These are phyloP conservation scores for Minunthozetes semirufus DNA, from an alignment of 2,888 invertebrate species.

Conservation along the genomic window DNA sequence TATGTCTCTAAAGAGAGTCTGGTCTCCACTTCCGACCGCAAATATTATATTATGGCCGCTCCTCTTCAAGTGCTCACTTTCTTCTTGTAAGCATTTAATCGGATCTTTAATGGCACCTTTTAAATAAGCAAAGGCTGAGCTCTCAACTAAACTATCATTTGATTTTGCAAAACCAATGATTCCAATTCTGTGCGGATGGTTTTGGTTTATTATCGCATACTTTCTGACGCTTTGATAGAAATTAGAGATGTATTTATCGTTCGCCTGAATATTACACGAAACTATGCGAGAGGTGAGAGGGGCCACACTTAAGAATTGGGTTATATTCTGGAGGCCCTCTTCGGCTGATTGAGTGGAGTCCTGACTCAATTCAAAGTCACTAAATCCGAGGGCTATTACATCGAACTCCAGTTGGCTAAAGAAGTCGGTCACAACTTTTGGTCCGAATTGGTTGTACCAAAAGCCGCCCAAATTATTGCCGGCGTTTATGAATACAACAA, in stretches of 20 bases:
- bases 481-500: neutral
- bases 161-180: neutral
- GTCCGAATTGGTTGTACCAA: conserved; percentile 4
- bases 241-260: neutral
- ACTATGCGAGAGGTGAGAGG: neutral
- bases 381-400: neutral
- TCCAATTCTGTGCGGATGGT: neutral
- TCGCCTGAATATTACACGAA: neutral
- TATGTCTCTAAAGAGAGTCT: neutral
- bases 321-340: neutral
- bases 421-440: conserved; percentile 5
- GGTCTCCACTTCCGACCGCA: neutral
- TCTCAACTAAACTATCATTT: neutral
- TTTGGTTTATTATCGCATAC: neutral
- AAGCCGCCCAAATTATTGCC: conserved; percentile 8
- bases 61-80: neutral
- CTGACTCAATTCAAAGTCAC: neutral
- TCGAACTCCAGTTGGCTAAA: neutral
- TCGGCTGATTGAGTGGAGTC: neutral
- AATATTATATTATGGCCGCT: neutral
- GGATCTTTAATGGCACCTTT: neutral
- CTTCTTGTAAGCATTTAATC: neutral
- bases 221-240: neutral
- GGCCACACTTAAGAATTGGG: neutral
- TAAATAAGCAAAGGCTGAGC: neutral